Evolutionary conservation across 2,797 vertebrate genomes (phyloP), one percentile per base, ranked within the genome.

Genomic region (Hemitrygon akajei): DNA sequence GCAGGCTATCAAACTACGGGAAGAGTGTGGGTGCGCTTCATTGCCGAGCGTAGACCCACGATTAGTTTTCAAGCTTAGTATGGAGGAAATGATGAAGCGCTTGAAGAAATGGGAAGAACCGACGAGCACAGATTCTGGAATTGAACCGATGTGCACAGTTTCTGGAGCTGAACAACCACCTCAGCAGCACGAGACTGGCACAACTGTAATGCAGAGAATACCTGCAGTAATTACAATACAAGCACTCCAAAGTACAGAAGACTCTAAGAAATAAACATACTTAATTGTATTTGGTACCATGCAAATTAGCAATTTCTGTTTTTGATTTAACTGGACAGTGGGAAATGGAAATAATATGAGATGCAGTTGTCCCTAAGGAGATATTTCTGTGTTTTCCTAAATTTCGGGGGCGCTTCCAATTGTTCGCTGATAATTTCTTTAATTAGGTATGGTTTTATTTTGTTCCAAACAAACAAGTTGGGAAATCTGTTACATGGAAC

Each of bases 1-100:
- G n/a, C 95, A 99, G 99, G 98, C 98, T 95, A 96, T 99, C 95
- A 97, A 98, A 96, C 95, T 99, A 95, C 98, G 98, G 94, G 97
- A 97, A 94, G 95, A 92, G 80, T 99, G 98, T 94, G 95, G 96
- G 93, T 99, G 98, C 93, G 98, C 98, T 0, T 95, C 97, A 37
- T 97, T 99, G 77, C 96, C 98, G 92, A 95, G 95, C 91, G 94
- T 96, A 14, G 98, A 99, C 95, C 99, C 98, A 94, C 97, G 98
- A 7, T 95, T 95, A 47, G 94, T 97, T 94, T 99, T 99, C 96
- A 97, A 93, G 94, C 95, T 97, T 94, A 97, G 95, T 0, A 95
- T 97, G 94, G 96, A 95, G 16, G 94, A 95, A 95, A 93, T 99
- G 93, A 96, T 98, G 94, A 97, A 94, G 47, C 94, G 94, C 0